Base-by-base conservation (phyloP, 2,113 vertebrate genomes). In the Chloebia gouldiae region DNA sequence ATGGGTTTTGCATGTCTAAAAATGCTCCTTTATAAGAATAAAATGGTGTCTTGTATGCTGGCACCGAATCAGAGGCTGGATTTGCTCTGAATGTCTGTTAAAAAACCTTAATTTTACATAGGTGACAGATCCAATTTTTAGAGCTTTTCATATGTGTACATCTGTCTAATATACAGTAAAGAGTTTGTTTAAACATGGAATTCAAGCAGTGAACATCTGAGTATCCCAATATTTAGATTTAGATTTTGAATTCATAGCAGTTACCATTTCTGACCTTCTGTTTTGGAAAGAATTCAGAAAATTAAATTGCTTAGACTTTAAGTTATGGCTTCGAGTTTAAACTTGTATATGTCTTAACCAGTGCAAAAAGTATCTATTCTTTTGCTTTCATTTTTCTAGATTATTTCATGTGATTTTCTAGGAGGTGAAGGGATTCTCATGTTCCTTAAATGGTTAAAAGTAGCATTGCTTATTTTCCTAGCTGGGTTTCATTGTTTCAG, bases 401-500 rank as follows among this genome's bases (percentile, higher is more conserved):
- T 68, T 63, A n/a, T 87, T 86, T 92, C 5, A 49, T 0, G 0
- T 53, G 15, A 20, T 83, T 72, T 94, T 92, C 30, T n/a, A 57
- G 81, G 40, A 83, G 31, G 5, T 64, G 31, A 86, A 88, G 49
- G 60, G 44, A 78, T 94, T 77, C 57, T 65, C 15, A 24, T 53
- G 57, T 72, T 82, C 68, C 45, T 92, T 64, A 82, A 80, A 83
- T 30, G 37, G 81, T 95, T 96, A 84, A 86, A 61, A 95, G 82
- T 56, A 71, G 21, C 40, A 45, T 47, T 94, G 82, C 60, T 94
- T 88, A 33, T 93, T 86, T 95, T 94, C 63, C 77, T 79, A 84
- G 73, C 88, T 76, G 51, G 11, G n/a, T 90, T 83, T 93, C 86
- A 35, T 95, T 92, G 95, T 95, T 96, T 88, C 56, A 79, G 73